A percentile compares a stretch with the other conserved stretches of the same genome.
Evolutionary conservation across 2,888 invertebrate species (phyloP).

Genomic region (Lacanobia oleracea): DNA sequence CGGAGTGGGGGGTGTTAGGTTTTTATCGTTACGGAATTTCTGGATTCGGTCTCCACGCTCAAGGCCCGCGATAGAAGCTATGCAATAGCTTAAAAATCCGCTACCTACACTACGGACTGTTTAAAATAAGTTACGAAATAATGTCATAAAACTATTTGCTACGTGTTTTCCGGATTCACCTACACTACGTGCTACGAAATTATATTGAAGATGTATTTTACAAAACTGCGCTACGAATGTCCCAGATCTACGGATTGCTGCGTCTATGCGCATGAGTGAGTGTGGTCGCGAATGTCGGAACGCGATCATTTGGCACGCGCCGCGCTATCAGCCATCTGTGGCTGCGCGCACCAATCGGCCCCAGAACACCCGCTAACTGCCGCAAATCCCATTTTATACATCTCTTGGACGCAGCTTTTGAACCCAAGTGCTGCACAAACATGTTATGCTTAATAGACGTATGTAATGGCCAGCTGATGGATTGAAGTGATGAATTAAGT

Average conservation of each 20-base stretch:
- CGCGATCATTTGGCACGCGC: slow-evolving; percentile 80
- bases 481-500: slow-evolving; percentile 39
- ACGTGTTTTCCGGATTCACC: background rate
- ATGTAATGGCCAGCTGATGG: slow-evolving; percentile 38
- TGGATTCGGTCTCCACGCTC: too few relatives aligned
- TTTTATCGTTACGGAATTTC: too few relatives aligned
- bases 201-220: too few relatives aligned
- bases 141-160: background rate
- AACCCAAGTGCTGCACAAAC: slow-evolving; percentile 58
- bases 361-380: slow-evolving; percentile 64
- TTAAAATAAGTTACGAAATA: slow-evolving; percentile 2
- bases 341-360: slow-evolving; percentile 64
- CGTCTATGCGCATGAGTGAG: slow-evolving; percentile 55
- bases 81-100: too few relatives aligned
- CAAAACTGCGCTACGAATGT: background rate
- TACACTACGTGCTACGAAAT: background rate
- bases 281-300: slow-evolving; percentile 76
- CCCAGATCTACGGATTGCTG: slow-evolving; percentile 40
- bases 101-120: background rate
- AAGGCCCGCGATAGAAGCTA: too few relatives aligned
- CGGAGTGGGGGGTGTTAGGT: too few relatives aligned
- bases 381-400: slow-evolving; percentile 72
- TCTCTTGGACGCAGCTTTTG: slow-evolving; percentile 62
- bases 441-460: slow-evolving; percentile 35
- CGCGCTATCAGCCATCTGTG: slow-evolving; percentile 76